Percentiles rank a stretch among this genome's conserved stretches.
Conservation (phyloP, 2,888 invertebrate species). For the Eilema griseolum region DNA sequence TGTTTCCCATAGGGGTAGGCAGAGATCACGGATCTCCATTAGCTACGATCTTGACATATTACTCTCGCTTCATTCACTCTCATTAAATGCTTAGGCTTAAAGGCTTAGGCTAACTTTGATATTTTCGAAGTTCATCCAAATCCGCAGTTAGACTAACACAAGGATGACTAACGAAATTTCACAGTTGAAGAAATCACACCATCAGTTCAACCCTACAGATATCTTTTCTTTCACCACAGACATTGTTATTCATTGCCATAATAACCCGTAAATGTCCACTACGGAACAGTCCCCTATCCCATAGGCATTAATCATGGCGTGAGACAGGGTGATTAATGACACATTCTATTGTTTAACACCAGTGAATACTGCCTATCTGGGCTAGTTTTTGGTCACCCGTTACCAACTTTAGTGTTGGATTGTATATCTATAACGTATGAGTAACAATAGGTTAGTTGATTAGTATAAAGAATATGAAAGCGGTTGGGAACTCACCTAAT, state of each 20-base stretch:
- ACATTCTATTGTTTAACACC: slow-evolving; percentile 18
- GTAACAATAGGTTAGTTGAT: not conserved
- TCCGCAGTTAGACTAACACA: too few relatives aligned
- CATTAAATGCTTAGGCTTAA: too few relatives aligned
- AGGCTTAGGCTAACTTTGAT: too few relatives aligned
- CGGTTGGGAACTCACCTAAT: not conserved
- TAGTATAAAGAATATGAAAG: not conserved
- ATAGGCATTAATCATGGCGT: slow-evolving; percentile 23
- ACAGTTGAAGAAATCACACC: too few relatives aligned
- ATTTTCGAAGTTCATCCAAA: too few relatives aligned
- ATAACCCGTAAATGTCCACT: slow-evolving; percentile 20
- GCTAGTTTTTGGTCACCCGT: slow-evolving; percentile 14
- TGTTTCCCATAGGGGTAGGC: too few relatives aligned
- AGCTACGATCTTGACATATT: too few relatives aligned
- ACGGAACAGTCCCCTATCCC: slow-evolving; percentile 5
- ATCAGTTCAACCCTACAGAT: too few relatives aligned
- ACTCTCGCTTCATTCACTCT: too few relatives aligned
- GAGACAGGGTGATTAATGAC: slow-evolving; percentile 27
- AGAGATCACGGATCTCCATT: too few relatives aligned
- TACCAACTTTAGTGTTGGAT: slow-evolving; percentile 10
- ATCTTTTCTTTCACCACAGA: not conserved
- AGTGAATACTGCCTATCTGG: slow-evolving; percentile 10
- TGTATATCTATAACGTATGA: not conserved
- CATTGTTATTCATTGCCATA: slow-evolving; percentile 18
- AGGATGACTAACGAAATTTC: too few relatives aligned